phyloP scores from a whole-genome alignment of 2,888 invertebrate species.

The Cerastis leucographa region DNA sequence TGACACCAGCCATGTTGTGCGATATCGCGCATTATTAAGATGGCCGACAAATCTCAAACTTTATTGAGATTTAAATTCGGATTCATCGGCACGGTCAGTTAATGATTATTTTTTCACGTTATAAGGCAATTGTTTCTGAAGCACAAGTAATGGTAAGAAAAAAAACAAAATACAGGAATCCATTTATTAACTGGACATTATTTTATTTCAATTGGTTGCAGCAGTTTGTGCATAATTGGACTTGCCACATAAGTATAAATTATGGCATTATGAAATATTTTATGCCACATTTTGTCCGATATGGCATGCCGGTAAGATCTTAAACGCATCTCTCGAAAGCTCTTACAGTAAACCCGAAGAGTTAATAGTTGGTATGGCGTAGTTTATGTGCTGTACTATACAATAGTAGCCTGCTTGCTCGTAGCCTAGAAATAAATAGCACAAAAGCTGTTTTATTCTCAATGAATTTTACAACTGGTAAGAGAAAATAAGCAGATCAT shows the following conservation, averaged over 20 bases:
- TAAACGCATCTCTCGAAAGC: conserved; percentile 45
- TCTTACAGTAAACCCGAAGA: conserved; percentile 49
- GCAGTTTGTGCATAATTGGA: conserved; percentile 44
- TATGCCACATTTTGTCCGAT: conserved; percentile 32
- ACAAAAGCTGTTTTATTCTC: conserved; percentile 41
- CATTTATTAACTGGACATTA: conserved; percentile 24
- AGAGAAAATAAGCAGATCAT: conserved; percentile 64
- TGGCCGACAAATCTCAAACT: conserved; percentile 82
- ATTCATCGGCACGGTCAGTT: conserved; percentile 59
- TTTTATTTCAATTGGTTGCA: conserved; percentile 37
- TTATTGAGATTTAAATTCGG: conserved; percentile 83
- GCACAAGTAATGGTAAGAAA: conserved; percentile 34
- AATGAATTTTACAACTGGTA: conserved; percentile 60
- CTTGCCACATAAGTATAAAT: conserved; percentile 42
- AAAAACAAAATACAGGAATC: conserved; percentile 39
- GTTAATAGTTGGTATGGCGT: conserved; percentile 39
- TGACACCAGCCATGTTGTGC: conserved; percentile 78
- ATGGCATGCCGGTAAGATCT: conserved; percentile 40
- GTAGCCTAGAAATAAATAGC: conserved; percentile 48
- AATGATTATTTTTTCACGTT: conserved; percentile 70
- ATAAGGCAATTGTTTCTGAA: conserved; percentile 67
- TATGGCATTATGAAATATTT: conserved; percentile 45
- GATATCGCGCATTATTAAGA: conserved; percentile 67
- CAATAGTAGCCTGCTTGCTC: conserved; percentile 42
- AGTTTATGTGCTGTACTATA: conserved; percentile 51